phyloP scores from a whole-genome alignment of 2,113 vertebrate genomes.

The Empidonax traillii region DNA sequence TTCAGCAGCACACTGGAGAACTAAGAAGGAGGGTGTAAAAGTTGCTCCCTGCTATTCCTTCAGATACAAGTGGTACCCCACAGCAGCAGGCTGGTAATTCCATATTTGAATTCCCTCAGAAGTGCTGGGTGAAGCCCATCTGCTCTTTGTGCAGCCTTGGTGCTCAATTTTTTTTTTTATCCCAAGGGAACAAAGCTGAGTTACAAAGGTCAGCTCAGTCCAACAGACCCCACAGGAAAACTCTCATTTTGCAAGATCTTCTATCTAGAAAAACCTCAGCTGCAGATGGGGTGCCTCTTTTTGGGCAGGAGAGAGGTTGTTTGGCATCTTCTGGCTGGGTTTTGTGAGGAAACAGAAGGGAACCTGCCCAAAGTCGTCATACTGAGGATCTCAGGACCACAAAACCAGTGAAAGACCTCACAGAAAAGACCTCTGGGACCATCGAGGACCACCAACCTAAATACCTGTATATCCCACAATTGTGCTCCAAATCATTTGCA shows the following conservation, averaged over 20 bases:
- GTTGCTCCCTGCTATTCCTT: not conserved
- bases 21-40: not conserved
- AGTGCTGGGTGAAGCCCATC: not conserved
- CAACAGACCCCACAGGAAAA: not conserved
- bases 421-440: too few relatives aligned
- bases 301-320: not conserved
- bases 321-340: not conserved
- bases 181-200: not conserved
- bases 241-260: not conserved
- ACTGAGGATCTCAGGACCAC: not conserved
- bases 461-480: too few relatives aligned
- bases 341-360: not conserved
- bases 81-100: conserved; percentile 17
- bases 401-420: too few relatives aligned
- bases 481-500: not conserved
- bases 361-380: not conserved
- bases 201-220: conserved; percentile 13
- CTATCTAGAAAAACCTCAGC: conserved; percentile 11
- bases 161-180: conserved; percentile 31
- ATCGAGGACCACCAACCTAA: too few relatives aligned
- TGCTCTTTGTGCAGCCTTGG: not conserved
- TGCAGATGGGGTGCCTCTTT: not conserved
- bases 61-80: not conserved
- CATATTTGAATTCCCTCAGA: conserved; percentile 10
- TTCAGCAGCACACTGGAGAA: not conserved